Base-by-base conservation (phyloP, 1,140 invertebrate species). In the Dreissena rostriformis region DNA sequence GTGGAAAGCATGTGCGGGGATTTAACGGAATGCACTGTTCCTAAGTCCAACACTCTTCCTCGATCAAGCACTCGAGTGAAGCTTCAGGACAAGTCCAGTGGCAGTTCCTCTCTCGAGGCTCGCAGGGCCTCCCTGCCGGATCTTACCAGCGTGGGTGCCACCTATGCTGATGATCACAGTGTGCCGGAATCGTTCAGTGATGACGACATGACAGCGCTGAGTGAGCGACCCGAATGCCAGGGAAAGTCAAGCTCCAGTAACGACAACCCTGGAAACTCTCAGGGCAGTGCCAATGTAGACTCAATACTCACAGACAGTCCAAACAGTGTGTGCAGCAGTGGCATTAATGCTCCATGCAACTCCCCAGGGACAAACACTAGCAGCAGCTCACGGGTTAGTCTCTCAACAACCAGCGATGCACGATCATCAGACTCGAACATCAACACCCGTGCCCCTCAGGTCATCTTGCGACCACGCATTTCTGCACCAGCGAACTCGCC, bases 231-330 rank as follows among this genome's bases (percentile, higher is more conserved):
- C 12, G 87, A 89, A 11, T 80, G 90, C 19, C 87, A 86, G 10
- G 90, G 90, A 14, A 90, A 90, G 52, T 91, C 90, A 22, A 90
- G 87, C 57, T 88, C 88, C 26, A 90, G 86, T 79, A 85, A 71
- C 75, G 84, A 85, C 61, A 85, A 79, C 49, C 71, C 80, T 39
- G 57, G 17, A 26, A 72, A 63, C 17, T 52, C 66, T 10, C 76
- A 72, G 57, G 81, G 82, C 29, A 86, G 85, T 71, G 82, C 84
- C 71, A 85, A 84, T 10, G 68, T 89, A 12, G 91, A 91, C 79
- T 90, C 90, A 2, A 88, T 91, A 53, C 86, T 92, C 19, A 92
- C 89, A 26, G 89, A 91, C 82, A 92, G 90, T 82, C 90, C 90
- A 17, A 80, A 80, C 55, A 91, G 89, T 82, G 87, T 89, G 10